phyloP scores from a whole-genome alignment of 1,140 invertebrate species.

The Zaprionus ghesquierei region DNA sequence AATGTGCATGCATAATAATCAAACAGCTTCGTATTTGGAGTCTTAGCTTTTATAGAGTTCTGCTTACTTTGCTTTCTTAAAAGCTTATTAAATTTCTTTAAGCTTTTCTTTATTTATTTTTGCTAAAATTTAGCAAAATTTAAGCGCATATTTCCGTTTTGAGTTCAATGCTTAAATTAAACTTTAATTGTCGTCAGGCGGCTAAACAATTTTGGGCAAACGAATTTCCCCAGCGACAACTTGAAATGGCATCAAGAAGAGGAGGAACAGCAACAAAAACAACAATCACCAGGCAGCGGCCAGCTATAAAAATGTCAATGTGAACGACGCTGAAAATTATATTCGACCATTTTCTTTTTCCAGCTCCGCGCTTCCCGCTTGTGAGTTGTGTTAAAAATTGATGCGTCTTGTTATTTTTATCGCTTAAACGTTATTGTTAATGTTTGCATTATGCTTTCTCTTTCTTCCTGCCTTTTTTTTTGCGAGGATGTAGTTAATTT shows the following conservation, averaged over 20 bases:
- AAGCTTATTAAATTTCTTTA: too few species aligned
- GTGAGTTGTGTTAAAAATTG: constrained; percentile 58
- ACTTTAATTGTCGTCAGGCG: constrained; percentile 9
- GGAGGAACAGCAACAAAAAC: constrained; percentile 8
- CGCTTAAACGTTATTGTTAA: constrained; percentile 47
- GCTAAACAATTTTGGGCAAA: background rate
- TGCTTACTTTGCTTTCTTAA: too few species aligned
- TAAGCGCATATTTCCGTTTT: background rate
- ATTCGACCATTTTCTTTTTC: constrained; percentile 35
- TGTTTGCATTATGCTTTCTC: constrained; percentile 2
- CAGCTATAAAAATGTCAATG: constrained; percentile 16
- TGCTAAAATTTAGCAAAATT: background rate
- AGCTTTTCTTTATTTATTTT: background rate
- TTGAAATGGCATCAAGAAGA: constrained; percentile 29
- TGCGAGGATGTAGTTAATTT: constrained; percentile 56
- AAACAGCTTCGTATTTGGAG: too few species aligned
- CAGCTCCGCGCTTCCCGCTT: constrained; percentile 22
- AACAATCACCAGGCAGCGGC: background rate
- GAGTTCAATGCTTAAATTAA: background rate
- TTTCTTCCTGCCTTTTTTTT: background rate
- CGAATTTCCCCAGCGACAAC: constrained; percentile 56
- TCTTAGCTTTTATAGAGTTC: too few species aligned
- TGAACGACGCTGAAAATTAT: constrained; percentile 37
- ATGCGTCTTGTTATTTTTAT: constrained; percentile 68
- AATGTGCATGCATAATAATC: too few species aligned